These are phyloP conservation scores for Teleogryllus occipitalis DNA, from an alignment of 1,140 invertebrate species.

Conservation along the genomic window DNA sequence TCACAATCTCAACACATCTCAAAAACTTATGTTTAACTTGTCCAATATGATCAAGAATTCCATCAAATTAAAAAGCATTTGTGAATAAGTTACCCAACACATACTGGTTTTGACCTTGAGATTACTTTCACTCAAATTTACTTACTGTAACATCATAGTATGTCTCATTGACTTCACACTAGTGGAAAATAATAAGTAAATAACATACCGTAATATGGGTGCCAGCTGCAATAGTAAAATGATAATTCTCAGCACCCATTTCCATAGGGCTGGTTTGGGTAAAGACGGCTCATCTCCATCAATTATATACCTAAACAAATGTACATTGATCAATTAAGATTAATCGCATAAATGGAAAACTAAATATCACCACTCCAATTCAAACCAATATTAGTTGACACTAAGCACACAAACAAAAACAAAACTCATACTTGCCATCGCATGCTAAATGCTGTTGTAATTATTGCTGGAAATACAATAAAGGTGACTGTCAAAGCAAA, in stretches of 20 bases:
- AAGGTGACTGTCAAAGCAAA: constrained; percentile 40
- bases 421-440: constrained; percentile 35
- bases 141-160: too few species aligned
- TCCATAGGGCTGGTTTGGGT: constrained; percentile 33
- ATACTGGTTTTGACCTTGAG: too few species aligned
- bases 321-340: neutral
- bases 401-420: neutral
- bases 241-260: constrained; percentile 38
- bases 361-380: neutral
- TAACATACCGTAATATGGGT: constrained; percentile 35
- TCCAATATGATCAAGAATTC: too few species aligned
- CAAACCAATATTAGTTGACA: neutral
- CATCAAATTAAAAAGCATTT: too few species aligned
- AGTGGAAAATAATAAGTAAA: neutral
- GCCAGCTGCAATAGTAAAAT: constrained; percentile 39
- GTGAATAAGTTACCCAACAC: too few species aligned
- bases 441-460: constrained; percentile 39
- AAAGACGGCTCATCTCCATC: constrained; percentile 39
- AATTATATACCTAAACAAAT: constrained; percentile 37
- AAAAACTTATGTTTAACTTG: too few species aligned
- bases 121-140: too few species aligned
- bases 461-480: constrained; percentile 36
- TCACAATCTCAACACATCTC: too few species aligned
- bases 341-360: neutral
- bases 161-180: neutral